Percentiles rank a stretch among this genome's conserved stretches.
These are phyloP conservation scores for Alethe diademata DNA, from an alignment of 2,113 vertebrate species.

Conservation along the genomic window DNA sequence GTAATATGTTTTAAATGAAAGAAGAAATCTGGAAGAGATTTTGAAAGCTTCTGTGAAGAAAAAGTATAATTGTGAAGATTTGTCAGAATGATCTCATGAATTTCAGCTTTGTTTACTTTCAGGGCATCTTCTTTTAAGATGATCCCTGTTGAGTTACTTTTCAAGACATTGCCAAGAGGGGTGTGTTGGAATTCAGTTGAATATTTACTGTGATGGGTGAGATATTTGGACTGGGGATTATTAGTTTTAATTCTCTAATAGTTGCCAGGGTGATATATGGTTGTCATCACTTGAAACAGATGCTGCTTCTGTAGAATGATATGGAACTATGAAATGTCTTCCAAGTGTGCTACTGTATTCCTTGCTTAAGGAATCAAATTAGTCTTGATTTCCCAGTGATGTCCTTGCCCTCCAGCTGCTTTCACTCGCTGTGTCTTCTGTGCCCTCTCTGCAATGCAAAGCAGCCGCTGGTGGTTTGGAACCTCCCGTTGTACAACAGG, in stretches of 20 bases:
- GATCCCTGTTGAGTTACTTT: neutral
- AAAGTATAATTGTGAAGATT: neutral
- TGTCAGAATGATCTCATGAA: neutral
- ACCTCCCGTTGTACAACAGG: rapidly evolving
- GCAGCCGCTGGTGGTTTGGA: neutral
- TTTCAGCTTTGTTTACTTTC: neutral
- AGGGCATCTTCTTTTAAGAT: conserved; percentile 1
- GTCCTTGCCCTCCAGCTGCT: neutral
- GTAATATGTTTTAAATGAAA: neutral
- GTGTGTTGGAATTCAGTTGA: neutral
- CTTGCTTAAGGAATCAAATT: neutral
- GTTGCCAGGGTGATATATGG: neutral
- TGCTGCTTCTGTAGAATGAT: neutral
- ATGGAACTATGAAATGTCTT: neutral
- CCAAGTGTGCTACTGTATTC: neutral
- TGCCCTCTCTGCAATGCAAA: neutral
- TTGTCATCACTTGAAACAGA: conserved; percentile 2
- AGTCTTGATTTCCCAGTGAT: neutral
- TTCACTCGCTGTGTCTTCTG: rapidly evolving
- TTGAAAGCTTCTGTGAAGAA: neutral
- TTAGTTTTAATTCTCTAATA: neutral
- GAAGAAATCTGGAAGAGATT: neutral
- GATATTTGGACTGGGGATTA: neutral
- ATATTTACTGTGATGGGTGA: neutral
- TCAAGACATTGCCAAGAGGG: neutral